phyloP scores from a whole-genome alignment of 2,113 vertebrate species.

The Cyanocitta stelleri region DNA sequence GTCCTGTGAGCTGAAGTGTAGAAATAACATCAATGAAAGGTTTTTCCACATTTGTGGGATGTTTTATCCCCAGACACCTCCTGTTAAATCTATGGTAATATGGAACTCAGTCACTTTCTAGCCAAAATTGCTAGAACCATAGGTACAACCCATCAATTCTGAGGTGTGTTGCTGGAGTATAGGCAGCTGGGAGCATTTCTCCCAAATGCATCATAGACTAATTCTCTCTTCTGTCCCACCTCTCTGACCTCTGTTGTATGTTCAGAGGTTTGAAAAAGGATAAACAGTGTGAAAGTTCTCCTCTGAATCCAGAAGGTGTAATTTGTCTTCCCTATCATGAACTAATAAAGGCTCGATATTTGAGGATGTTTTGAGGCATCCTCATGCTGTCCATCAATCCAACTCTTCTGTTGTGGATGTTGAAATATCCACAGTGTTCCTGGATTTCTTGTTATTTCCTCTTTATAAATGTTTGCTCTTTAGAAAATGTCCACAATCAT shows the following conservation, averaged over 20 bases:
- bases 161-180: neutral
- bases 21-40: neutral
- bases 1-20: neutral
- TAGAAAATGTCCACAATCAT: neutral
- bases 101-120: neutral
- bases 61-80: neutral
- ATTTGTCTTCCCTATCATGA: neutral
- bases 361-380: neutral
- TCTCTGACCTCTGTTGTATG: neutral
- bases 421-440: neutral
- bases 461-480: neutral
- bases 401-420: fast-evolving
- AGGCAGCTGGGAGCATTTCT: neutral
- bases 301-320: neutral
- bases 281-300: neutral
- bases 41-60: neutral
- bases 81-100: neutral
- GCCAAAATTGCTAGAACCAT: neutral
- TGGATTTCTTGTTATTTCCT: neutral
- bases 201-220: neutral
- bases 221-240: neutral
- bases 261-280: neutral
- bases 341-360: neutral
- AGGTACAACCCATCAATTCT: neutral
- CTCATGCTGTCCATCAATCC: fast-evolving